Base-by-base conservation (phyloP, 2,797 vertebrate genomes). In the Ctenopoma multispine region DNA sequence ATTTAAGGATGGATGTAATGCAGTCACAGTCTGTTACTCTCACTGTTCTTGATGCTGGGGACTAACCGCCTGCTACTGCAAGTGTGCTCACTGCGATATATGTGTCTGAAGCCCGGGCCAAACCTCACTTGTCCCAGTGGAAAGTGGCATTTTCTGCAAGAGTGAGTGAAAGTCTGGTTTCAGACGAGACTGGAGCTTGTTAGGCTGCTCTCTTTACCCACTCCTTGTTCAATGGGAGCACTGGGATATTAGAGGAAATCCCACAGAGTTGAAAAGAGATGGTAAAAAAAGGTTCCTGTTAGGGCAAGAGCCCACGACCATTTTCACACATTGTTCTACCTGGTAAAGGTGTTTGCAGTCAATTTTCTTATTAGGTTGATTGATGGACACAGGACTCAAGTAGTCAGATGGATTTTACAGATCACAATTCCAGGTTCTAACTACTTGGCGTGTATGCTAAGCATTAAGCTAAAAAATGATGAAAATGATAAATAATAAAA, bases 131-230 rank as follows among this genome's bases (percentile, higher is more conserved):
- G 75, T 91, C 92, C 85, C 90, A 85, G 70, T 20, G 89, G 90
- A 93, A 81, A 82, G 87, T 86, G 84, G 59, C 79, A 85, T 90
- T 91, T 87, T 91, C 84, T 87, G 82, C 81, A 80, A 72, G 77
- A 83, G 56, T 63, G 81, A 87, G 86, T 77, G 63, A 85, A 90
- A 81, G 87, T 88, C 86, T 91, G 79, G 62, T 90, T 87, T 85
- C 58, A 78, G 75, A 59, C 38, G 6, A 70, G 85, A 77, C 83
- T 78, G 76, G 69, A 84, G 88, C 80, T 90, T 89, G 81, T 87
- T 89, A 85, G 79, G 77, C 71, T 3, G 67, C 61, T 82, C 61
- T 70, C 73, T 72, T 75, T 63, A 63, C 74, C 75, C 62, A 58
- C 59, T 79, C 62, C 65, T 77, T 51, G 29, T 74, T 89, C 84